Evolutionary conservation across 2,113 vertebrate genomes (phyloP).

Genomic region (Pterophyllum scalare): DNA sequence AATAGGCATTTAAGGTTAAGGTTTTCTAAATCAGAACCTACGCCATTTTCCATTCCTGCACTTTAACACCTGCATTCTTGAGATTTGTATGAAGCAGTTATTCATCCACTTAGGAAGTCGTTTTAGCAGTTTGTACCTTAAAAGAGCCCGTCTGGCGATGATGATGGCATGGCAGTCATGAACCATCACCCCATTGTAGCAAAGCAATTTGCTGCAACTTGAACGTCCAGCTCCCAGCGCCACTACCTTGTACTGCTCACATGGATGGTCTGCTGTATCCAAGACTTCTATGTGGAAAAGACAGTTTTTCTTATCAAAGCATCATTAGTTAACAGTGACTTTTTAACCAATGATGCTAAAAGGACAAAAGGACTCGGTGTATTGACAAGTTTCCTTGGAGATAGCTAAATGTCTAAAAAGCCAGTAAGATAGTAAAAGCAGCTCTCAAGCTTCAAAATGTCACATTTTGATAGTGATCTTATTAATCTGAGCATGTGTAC

Average conservation of each 20-base stretch:
- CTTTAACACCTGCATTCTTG: not conserved
- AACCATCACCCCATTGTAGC: slow-evolving; percentile 82
- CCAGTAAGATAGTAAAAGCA: no score
- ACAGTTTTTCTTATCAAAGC: not conserved
- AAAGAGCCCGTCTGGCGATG: slow-evolving; percentile 84
- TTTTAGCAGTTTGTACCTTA: slow-evolving; percentile 78
- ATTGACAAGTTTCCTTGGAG: no score
- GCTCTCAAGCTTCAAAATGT: no score
- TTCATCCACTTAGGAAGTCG: not conserved
- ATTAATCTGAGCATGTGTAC: no score
- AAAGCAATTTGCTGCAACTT: slow-evolving; percentile 78
- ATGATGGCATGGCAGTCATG: slow-evolving; percentile 86
- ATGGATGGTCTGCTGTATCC: slow-evolving; percentile 53
- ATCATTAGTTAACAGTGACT: not conserved
- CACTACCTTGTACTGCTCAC: slow-evolving; percentile 83
- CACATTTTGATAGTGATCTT: no score
- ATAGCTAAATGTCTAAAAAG: no score
- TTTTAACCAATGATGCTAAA: no score
- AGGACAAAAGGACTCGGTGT: no score
- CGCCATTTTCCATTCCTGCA: not conserved
- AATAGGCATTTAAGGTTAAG: not conserved
- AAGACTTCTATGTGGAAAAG: slow-evolving; percentile 50
- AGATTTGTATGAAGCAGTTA: not conserved
- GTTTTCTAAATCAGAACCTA: not conserved
- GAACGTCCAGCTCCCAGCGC: slow-evolving; percentile 83